Percentiles rank a stretch among this genome's conserved stretches.
These are phyloP conservation scores for Anarhynchus alexandrinus DNA, from an alignment of 2,113 vertebrate genomes.

Conservation along the genomic window DNA sequence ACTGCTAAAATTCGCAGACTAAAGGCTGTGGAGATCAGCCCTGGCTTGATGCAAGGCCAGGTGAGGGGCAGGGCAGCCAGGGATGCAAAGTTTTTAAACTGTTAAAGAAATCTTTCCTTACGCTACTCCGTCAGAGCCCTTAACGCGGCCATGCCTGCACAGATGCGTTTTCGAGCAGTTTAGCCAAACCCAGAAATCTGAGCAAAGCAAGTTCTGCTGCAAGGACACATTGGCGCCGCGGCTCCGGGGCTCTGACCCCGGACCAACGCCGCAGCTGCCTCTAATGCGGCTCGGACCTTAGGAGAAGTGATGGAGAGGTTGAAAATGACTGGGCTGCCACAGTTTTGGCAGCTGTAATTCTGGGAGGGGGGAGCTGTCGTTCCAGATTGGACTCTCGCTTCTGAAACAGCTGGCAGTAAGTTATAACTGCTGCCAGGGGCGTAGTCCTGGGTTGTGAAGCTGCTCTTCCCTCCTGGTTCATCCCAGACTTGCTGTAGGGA, in stretches of 20 bases:
- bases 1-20: not conserved
- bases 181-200: not conserved
- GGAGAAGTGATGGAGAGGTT: not conserved
- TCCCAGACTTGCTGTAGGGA: not conserved
- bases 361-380: too few species aligned
- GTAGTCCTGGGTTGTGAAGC: not conserved
- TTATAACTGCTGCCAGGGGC: not conserved
- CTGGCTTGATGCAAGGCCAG: not conserved
- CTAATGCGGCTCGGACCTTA: not conserved
- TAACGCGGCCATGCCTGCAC: not conserved
- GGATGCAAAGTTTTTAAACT: not conserved
- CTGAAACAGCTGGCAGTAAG: not conserved
- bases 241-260: not conserved
- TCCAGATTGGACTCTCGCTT: not conserved
- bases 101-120: not conserved
- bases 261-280: not conserved
- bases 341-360: not conserved
- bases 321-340: not conserved
- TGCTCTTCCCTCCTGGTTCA: not conserved
- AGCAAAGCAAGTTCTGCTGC: not conserved
- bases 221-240: fast-evolving
- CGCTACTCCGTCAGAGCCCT: not conserved
- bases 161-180: not conserved
- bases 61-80: not conserved
- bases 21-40: not conserved